Base-by-base conservation (phyloP, 2,888 invertebrate species). In the Parnassius smintheus region DNA sequence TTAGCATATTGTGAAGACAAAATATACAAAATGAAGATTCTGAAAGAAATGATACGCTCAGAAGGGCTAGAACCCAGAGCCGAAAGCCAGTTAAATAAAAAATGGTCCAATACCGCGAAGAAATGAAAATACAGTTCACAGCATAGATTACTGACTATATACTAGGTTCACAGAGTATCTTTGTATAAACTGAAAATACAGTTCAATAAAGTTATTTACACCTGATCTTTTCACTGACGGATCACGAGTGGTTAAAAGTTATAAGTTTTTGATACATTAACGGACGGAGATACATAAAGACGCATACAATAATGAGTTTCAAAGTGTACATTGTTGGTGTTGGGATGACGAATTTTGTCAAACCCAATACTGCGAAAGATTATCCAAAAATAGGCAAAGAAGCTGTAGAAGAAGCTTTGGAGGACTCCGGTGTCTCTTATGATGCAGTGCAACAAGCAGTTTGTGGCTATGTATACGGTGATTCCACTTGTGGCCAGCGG, bases 311-410 rank as follows among this genome's bases (percentile, higher is more conserved):
- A 82, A 91, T 91, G 91, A 75, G 81, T 86, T 85, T 78, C 80
- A 92, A 93, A 86, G 97, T 98, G 59, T 99, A 94, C 86, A 98
- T 98, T 60, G 94, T 98, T 75, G 99, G 99, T 69, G 98, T 98
- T 71, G 98, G 98, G 68, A 99, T 99, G 98, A 98, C 98, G 67
- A 98, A 98, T 94, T 99, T 99, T 89, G 96, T 97, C 77, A 99
- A 99, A 86, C 99, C 99, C 53, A 98, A 96, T 57, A 93, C 95
- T 57, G 93, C 96, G 71, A 94, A 95, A 75, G 99, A 99, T 85
- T 99, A 99, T 83, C 99, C 99, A 0, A 96, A 98, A 72, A 95
- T 99, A 94, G 98, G 96, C 12, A 96, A 96, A 77, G 99, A 99
- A 92, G 97, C 99, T 1, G 96, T 98, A 0, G 93, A 93, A 12